Evolutionary conservation across 2,113 vertebrate species (phyloP).

Genomic region (Apaloderma vittatum): DNA sequence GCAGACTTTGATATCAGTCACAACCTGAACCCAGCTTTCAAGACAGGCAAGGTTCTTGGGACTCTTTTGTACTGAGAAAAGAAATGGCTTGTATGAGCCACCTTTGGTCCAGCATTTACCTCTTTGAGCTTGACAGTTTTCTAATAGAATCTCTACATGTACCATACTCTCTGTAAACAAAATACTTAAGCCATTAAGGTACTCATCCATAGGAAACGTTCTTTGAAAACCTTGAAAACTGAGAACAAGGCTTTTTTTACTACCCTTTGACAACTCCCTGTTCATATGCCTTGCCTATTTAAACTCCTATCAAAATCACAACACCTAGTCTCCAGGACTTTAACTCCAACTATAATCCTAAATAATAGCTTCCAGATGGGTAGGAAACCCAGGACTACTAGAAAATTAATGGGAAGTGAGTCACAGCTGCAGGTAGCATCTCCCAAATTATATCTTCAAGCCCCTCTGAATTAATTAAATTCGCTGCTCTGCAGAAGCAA

Average conservation of each 20-base stretch:
- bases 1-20: not conserved
- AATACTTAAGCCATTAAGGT: not conserved
- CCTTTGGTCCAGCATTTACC: not conserved
- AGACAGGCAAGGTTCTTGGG: not conserved
- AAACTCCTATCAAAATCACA: not conserved
- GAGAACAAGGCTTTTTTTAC: not conserved
- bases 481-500: constrained; percentile 16
- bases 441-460: constrained; percentile 34
- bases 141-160: not conserved
- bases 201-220: not conserved
- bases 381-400: not conserved
- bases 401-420: constrained; percentile 37
- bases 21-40: not conserved
- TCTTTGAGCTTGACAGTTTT: not conserved
- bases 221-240: not conserved
- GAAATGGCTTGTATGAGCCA: not conserved
- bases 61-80: not conserved
- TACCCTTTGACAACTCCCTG: not conserved
- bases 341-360: not conserved
- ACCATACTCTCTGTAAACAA: not conserved
- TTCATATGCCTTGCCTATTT: not conserved
- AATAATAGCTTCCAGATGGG: constrained; percentile 20
- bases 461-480: constrained; percentile 45
- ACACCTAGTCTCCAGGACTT: not conserved
- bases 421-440: constrained; percentile 41